Base-by-base conservation (phyloP, 2,113 vertebrate species). In the Pungitius pungitius region DNA sequence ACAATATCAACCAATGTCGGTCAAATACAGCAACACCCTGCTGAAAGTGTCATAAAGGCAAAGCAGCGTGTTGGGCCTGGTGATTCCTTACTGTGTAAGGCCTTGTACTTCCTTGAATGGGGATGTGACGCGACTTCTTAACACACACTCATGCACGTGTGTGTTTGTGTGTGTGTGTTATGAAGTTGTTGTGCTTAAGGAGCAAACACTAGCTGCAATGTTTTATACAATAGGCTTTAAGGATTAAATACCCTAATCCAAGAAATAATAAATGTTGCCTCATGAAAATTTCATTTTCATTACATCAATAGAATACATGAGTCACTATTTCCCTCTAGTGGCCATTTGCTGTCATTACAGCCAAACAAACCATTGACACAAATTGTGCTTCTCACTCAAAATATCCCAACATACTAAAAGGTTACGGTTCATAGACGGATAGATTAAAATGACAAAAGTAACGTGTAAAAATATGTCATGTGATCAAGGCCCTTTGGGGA, bases 301-400 rank as follows among this genome's bases (percentile, higher is more conserved):
- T 14, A 35, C 33, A 35, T 27, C 3, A 6, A 62, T 64, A 42
- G 2, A 5, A 54, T 52, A 24, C 30, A 33, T 52, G 17, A 75
- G 39, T 67, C n/a, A 54, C 22, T 82, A 60, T 35, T 8, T 27
- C 81, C 76, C 72, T 56, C 87, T 62, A 24, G 80, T 82, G 90
- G 78, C 22, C 2, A 9, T 39, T 24, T 39, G 1, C 18, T 18
- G 43, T 35, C 22, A 82, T 76, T 77, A 55, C 67, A 73, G 8
- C 3, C 68, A 9, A 57, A 57, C 14, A 18, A 37, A 10, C 6
- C 5, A 6, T n/a, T 20, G 4, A 20, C 20, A 49, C 8, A n/a
- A 7, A 52, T 14, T 26, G 51, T 26, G 12, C 51, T 52, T n/a
- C 20, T n/a, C 13, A 26, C 24, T 52, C 52, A 6, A 8, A 8